Percentiles rank a stretch among this genome's conserved stretches.
Evolutionary conservation across 2,797 vertebrate species (phyloP).

Genomic region (Gymnocypris eckloni): DNA sequence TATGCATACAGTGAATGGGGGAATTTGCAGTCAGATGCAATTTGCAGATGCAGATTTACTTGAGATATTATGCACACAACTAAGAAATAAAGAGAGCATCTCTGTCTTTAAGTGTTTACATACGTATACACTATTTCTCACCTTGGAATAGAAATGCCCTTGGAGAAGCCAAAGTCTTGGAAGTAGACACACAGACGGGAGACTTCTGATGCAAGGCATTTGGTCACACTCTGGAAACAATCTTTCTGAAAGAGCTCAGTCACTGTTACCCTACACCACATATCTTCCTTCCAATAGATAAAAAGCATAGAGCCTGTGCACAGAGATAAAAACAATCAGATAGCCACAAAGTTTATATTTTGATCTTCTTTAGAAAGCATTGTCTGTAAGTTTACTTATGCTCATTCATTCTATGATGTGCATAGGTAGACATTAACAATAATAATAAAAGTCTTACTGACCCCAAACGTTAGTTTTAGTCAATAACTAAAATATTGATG

Average conservation of each 20-base stretch:
- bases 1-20: too few species aligned
- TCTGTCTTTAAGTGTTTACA: not conserved
- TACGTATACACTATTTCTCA: conserved; percentile 37
- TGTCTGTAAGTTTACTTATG: not conserved
- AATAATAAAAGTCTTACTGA: not conserved
- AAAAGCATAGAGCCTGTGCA: conserved; percentile 70
- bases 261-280: conserved; percentile 71
- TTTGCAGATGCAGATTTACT: not conserved
- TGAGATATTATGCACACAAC: not conserved
- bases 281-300: conserved; percentile 58
- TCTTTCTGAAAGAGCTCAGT: conserved; percentile 63
- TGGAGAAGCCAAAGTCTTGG: conserved; percentile 69
- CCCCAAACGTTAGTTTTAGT: not conserved
- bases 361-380: not conserved
- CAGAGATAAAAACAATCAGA: not conserved
- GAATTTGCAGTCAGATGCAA: not conserved
- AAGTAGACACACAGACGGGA: conserved; percentile 66
- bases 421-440: not conserved
- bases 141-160: conserved; percentile 64
- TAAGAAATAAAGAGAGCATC: not conserved
- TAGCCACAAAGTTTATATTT: not conserved
- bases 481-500: not conserved
- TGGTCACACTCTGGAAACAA: conserved; percentile 55
- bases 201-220: conserved; percentile 66
- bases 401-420: not conserved